A percentile compares a stretch with the other conserved stretches of the same genome.
Evolutionary conservation across 2,797 vertebrate species (phyloP).

Genomic region (Danionella dracula): DNA sequence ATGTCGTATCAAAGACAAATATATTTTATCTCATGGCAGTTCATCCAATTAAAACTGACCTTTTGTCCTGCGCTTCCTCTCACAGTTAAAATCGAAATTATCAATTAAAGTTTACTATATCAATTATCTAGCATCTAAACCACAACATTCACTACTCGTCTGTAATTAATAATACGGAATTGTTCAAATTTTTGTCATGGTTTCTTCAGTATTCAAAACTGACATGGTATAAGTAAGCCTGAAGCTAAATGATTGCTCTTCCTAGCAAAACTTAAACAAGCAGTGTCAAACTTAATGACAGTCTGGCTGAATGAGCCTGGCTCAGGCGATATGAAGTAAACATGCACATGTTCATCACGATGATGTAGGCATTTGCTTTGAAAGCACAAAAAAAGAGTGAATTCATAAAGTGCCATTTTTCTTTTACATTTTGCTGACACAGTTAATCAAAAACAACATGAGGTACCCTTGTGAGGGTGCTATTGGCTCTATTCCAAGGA

Average conservation of each 20-base stretch:
- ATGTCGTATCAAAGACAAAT: constrained; percentile 8
- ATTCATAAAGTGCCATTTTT: not conserved
- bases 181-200: not conserved
- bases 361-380: not conserved
- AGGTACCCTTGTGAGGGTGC: no score
- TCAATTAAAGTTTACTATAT: not conserved
- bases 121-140: not conserved
- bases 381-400: not conserved
- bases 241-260: not conserved
- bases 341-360: not conserved
- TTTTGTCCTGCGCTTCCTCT: constrained; percentile 3
- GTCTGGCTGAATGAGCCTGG: not conserved
- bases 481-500: not conserved
- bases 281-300: not conserved
- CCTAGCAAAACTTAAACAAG: not conserved
- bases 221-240: not conserved
- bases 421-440: not conserved
- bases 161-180: not conserved
- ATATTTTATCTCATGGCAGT: not conserved
- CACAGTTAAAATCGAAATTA: no score
- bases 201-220: not conserved
- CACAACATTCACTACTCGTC: not conserved
- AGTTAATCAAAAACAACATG: not conserved
- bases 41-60: constrained; percentile 10
- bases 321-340: not conserved